phyloP scores from a whole-genome alignment of 1,140 invertebrate genomes.

The Agraylea sexmaculata region DNA sequence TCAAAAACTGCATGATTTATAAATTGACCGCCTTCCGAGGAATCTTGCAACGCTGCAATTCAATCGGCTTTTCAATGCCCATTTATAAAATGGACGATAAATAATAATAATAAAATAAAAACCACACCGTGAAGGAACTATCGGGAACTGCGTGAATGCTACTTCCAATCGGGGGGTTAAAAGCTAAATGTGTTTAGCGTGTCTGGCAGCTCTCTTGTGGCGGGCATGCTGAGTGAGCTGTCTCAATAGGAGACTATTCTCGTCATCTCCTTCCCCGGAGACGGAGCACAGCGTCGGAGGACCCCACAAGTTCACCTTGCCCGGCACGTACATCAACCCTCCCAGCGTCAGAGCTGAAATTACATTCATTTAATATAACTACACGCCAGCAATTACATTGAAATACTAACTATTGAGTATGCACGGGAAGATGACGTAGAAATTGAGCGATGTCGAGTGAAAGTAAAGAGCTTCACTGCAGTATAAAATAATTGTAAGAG shows the following conservation, averaged over 20 bases:
- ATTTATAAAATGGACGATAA: too few species aligned
- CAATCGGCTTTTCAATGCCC: too few species aligned
- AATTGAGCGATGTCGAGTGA: constrained; percentile 53
- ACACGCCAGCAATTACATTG: constrained; percentile 13
- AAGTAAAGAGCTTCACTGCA: constrained; percentile 55
- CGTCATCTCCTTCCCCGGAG: constrained; percentile 42
- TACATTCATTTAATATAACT: too few species aligned
- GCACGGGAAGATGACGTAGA: constrained; percentile 60
- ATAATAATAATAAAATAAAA: too few species aligned
- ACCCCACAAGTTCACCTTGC: constrained; percentile 48
- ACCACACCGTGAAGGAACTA: too few species aligned
- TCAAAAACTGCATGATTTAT: too few species aligned
- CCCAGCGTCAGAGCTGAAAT: constrained; percentile 48
- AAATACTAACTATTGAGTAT: constrained; percentile 53
- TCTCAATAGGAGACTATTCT: constrained; percentile 51
- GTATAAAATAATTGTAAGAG: constrained; percentile 53
- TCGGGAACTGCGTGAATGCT: too few species aligned
- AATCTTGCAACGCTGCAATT: too few species aligned
- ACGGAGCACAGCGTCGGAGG: constrained; percentile 14
- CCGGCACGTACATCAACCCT: constrained; percentile 51
- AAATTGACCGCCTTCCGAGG: too few species aligned
- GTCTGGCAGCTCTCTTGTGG: constrained; percentile 23
- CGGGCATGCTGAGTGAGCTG: constrained; percentile 44
- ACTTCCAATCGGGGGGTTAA: too few species aligned
- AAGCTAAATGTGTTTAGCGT: too few species aligned